Evolutionary conservation across 2,113 vertebrate genomes (phyloP), one percentile per base, ranked within the genome.

Genomic region (Ramphastos sulfuratus): DNA sequence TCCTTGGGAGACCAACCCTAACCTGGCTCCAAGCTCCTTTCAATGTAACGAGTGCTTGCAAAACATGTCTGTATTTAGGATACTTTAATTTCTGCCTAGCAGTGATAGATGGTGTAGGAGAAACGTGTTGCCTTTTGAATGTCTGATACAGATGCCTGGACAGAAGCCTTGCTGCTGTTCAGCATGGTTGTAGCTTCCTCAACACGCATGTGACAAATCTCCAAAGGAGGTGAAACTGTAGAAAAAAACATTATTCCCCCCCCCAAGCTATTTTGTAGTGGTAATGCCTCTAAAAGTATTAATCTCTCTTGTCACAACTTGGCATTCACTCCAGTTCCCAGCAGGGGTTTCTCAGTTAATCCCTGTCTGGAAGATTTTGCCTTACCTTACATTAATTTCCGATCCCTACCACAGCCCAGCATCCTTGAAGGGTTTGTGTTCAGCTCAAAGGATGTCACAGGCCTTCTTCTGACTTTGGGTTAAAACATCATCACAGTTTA

Each of bases 311-410:
- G 92, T 90, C 93, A 82, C 56, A 73, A 10, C 81, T 92, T 90
- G 94, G 85, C 85, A 80, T 72, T 95, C n/a, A 6, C 54, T 90
- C 56, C 20, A 18, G 55, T 37, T 90, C 83, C 88, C 77, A 76
- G 88, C 80, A 82, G 91, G 82, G 73, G 25, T 94, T 95, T 92
- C 72, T 84, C 80, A 54, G 67, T 78, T 94, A 90, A 96, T 93
- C 90, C 85, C 73, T 1, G 18, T 61, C 87, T 83, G 85, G 90
- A 64, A 82, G 88, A 37, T 73, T 93, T 58, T 92, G 55, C 85
- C 31, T 75, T 74, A 74, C 86, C 74, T 81, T 72, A 46, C 56
- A 16, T 82, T 70, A 63, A 84, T 85, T 93, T 93, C 37, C 71
- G 69, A 69, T 78, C 71, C 50, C 31, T 31, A 4, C 63, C 37